A percentile compares a stretch with the other conserved stretches of the same genome.
Conservation (phyloP, 2,888 invertebrate species). For the Trichacis sp. region DNA sequence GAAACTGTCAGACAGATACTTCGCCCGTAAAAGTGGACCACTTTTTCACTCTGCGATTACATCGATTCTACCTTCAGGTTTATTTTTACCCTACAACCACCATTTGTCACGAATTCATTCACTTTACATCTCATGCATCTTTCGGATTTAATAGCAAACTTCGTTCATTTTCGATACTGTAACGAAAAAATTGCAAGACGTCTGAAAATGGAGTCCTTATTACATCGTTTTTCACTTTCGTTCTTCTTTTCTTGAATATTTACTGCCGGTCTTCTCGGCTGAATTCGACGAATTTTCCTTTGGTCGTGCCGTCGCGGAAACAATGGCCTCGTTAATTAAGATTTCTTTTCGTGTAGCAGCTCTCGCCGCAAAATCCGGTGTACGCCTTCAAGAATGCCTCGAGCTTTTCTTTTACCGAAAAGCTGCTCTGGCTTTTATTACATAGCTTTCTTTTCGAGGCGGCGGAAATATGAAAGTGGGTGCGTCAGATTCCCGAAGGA, state of each 20-base stretch:
- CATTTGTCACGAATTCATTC: slow-evolving; percentile 13
- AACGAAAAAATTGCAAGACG: too few species aligned
- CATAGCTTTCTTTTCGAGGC: slow-evolving; percentile 27
- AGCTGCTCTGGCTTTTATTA: slow-evolving; percentile 34
- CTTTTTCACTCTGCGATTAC: slow-evolving; percentile 48
- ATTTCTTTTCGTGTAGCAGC: slow-evolving; percentile 74
- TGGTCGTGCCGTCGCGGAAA: slow-evolving; percentile 75
- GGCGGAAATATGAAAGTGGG: slow-evolving; percentile 39
- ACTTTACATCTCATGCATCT: background rate
- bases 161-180: too few species aligned
- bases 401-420: slow-evolving; percentile 29
- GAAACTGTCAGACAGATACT: slow-evolving; percentile 42
- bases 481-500: slow-evolving; percentile 41
- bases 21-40: slow-evolving; percentile 35
- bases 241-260: background rate
- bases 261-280: slow-evolving; percentile 36
- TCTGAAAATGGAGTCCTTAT: too few species aligned
- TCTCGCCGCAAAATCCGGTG: slow-evolving; percentile 27
- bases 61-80: slow-evolving; percentile 20
- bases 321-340: slow-evolving; percentile 84
- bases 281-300: slow-evolving; percentile 58
- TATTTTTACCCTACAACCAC: background rate
- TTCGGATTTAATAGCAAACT: too few species aligned
- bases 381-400: slow-evolving; percentile 37
- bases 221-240: background rate